phyloP scores from a whole-genome alignment of 2,888 invertebrate species.

The Pterobdella sp. region DNA sequence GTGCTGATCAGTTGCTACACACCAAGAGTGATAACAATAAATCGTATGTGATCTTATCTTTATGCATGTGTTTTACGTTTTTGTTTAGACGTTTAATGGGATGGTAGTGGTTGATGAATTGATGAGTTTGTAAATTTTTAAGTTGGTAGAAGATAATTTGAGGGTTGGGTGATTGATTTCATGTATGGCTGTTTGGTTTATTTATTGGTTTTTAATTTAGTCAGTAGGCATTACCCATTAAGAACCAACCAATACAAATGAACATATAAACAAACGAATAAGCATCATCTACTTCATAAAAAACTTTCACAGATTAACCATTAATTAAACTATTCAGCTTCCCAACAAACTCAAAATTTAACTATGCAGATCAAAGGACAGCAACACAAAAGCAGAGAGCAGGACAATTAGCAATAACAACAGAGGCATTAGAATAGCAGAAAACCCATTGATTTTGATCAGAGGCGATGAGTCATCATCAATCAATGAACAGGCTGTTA shows the following conservation, averaged over 20 bases:
- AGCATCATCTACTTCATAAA: background rate
- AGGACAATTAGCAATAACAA: background rate
- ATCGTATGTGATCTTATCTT: too few species aligned
- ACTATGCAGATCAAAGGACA: constrained; percentile 22
- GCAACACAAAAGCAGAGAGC: constrained; percentile 26
- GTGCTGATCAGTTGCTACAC: constrained; percentile 61
- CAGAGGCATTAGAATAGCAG: constrained; percentile 37
- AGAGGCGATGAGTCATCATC: constrained; percentile 35
- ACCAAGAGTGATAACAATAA: constrained; percentile 43
- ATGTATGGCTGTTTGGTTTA: too few species aligned
- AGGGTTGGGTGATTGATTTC: too few species aligned
- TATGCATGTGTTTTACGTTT: too few species aligned
- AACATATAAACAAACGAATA: too few species aligned
- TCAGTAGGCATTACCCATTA: too few species aligned
- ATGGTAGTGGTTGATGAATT: too few species aligned
- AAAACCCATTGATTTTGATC: constrained; percentile 47
- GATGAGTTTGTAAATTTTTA: too few species aligned
- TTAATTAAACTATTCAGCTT: background rate
- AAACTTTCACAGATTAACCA: background rate
- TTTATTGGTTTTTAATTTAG: too few species aligned
- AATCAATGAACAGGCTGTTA: constrained; percentile 32
- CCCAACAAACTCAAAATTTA: background rate
- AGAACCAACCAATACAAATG: too few species aligned
- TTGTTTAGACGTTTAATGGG: too few species aligned
- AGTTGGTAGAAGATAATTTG: too few species aligned